Percentiles rank a stretch among this genome's conserved stretches.
Evolutionary conservation across 2,113 vertebrate genomes (phyloP).

Genomic region (Elachura formosa): DNA sequence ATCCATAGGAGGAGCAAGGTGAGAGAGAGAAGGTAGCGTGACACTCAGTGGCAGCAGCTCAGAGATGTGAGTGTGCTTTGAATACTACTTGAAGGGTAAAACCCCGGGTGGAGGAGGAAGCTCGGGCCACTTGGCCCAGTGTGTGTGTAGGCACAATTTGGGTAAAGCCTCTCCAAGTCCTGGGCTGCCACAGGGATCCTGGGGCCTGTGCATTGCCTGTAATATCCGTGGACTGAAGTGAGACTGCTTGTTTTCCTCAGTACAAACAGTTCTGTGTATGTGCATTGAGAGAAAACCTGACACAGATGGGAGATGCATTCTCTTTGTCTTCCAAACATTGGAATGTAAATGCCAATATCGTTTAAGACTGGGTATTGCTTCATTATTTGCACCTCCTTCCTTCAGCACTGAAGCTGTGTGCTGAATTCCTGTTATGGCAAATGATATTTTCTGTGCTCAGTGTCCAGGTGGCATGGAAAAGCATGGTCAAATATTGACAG

Average conservation of each 20-base stretch:
- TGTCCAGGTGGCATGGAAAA: not conserved
- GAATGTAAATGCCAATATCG: no score
- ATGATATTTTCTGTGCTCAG: not conserved
- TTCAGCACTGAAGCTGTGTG: not conserved
- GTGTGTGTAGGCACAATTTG: not conserved
- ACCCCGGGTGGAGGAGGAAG: not conserved
- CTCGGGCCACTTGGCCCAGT: not conserved
- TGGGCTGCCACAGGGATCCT: not conserved
- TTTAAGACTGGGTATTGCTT: not conserved
- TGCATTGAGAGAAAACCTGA: not conserved
- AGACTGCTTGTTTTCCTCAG: not conserved
- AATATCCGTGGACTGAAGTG: not conserved
- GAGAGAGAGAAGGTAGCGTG: fast-evolving
- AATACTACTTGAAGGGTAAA: not conserved
- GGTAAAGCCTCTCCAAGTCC: not conserved
- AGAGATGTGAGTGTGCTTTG: not conserved
- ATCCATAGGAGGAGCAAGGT: not conserved
- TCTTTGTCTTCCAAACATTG: not conserved
- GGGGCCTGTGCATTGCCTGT: not conserved
- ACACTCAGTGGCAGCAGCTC: not conserved
- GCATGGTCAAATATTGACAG: not conserved
- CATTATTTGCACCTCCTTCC: not conserved
- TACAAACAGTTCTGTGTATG: not conserved
- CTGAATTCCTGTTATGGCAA: not conserved
- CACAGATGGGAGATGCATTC: not conserved